Evolutionary conservation across 2,888 invertebrate species (phyloP).

Genomic region (Lithosia quadra): DNA sequence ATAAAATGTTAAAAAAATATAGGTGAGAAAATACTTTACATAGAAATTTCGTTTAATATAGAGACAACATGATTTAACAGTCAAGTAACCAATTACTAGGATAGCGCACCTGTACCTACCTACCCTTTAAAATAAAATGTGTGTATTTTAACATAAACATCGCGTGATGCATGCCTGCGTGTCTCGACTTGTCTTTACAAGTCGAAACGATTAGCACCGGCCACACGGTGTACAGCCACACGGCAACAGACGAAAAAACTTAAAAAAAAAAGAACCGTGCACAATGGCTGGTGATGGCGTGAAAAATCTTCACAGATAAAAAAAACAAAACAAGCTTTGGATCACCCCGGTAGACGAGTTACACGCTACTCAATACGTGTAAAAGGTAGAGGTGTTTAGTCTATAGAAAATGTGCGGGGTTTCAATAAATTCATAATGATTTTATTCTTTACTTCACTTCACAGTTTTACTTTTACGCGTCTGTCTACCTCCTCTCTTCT

Average conservation of each 20-base stretch:
- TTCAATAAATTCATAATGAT: slow-evolving; percentile 11
- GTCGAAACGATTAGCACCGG: slow-evolving; percentile 68
- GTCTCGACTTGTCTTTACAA: slow-evolving; percentile 79
- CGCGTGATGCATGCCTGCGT: slow-evolving; percentile 72
- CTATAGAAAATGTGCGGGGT: not conserved
- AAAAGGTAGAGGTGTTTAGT: slow-evolving; percentile 30
- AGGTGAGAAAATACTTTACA: too few species aligned
- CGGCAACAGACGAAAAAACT: slow-evolving; percentile 58
- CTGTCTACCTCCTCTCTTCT: too few species aligned
- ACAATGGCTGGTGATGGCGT: slow-evolving; percentile 73
- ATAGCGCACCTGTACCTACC: not conserved
- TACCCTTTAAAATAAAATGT: slow-evolving; percentile 30
- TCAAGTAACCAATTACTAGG: not conserved
- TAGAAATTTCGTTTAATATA: not conserved
- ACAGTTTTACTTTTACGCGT: not conserved
- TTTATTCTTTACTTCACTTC: slow-evolving; percentile 2
- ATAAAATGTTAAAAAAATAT: too few species aligned
- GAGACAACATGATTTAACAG: not conserved
- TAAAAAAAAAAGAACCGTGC: slow-evolving; percentile 51
- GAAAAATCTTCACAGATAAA: slow-evolving; percentile 77
- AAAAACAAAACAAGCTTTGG: slow-evolving; percentile 67
- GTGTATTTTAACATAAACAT: slow-evolving; percentile 29
- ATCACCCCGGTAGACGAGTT: slow-evolving; percentile 50
- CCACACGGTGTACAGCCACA: slow-evolving; percentile 37
- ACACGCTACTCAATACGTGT: slow-evolving; percentile 62